Evolutionary conservation across 1,140 invertebrate species (phyloP), one percentile per base, ranked within the genome.

Genomic region (Leptinotarsa lineolata): DNA sequence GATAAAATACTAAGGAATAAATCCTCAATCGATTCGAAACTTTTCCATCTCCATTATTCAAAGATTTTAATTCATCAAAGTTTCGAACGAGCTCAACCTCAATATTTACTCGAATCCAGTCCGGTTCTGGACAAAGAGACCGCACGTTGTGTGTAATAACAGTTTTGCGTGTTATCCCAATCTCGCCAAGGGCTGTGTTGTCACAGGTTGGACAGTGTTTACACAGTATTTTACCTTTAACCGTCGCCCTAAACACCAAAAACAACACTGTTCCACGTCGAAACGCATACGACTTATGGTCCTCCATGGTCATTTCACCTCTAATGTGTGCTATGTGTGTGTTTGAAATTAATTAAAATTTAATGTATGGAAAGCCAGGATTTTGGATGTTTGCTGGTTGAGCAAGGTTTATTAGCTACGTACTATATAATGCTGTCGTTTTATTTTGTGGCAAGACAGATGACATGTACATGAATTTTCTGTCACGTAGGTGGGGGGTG

Each of bases 91-190:
- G 1, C 48, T 2, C 48, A 13, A 54, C 48, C 48, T 54, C 48
- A 54, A 54, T n/a, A 54, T 54, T 54, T 54, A 54, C n/a, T 54
- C 0, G 13, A 54, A 8, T 13, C 48, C n/a, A 54, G 48, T n/a
- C 16, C 48, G 48, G 16, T 54, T 54, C 48, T 72, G 71, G 54
- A 59, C 39, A 65, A 66, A 72, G 64, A 54, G 63, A 58, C 70
- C 72, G 75, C 72, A 70, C 72, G 39, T 66, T 68, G 46, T 72
- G 69, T 72, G 73, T 74, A 77, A 77, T 77, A 77, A 77, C 75
- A 77, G 67, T 77, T 77, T 77, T 70, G 70, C 75, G 70, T 77
- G 75, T 74, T 77, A 77, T 77, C 75, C 75, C 72, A 77, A 77
- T 77, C 70, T 77, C 61, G 75, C 72, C 61, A 48, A 72, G 73